Evolutionary conservation across 2,797 vertebrate species (phyloP).

Genomic region (Sebastes vulpes): DNA sequence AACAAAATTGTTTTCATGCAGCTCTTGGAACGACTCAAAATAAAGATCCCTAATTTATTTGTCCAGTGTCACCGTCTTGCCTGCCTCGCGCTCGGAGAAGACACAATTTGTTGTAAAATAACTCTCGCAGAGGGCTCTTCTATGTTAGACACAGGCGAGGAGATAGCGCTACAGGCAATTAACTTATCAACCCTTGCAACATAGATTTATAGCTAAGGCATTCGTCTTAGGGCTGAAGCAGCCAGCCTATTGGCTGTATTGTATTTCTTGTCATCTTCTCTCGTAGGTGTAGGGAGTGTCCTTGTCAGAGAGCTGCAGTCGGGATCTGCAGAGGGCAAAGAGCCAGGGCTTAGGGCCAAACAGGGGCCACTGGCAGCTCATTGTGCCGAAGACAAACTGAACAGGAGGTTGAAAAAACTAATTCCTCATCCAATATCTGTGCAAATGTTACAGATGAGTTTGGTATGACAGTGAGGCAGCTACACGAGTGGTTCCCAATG

Average conservation of each 20-base stretch:
- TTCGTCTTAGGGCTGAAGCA: conserved; percentile 57
- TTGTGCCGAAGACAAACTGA: conserved; percentile 62
- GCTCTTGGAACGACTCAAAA: conserved; percentile 14
- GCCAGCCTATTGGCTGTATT: conserved; percentile 64
- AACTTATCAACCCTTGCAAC: conserved; percentile 79
- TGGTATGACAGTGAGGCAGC: not conserved
- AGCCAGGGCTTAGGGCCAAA: conserved; percentile 75
- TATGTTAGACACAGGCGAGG: conserved; percentile 67
- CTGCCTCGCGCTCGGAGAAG: conserved; percentile 41
- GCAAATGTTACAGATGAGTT: conserved; percentile 37
- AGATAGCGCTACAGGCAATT: conserved; percentile 80
- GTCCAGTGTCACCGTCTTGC: conserved; percentile 24
- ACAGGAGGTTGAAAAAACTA: conserved; percentile 34
- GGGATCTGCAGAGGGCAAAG: conserved; percentile 81
- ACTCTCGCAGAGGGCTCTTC: conserved; percentile 61
- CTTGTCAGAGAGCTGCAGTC: conserved; percentile 80
- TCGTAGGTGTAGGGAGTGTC: conserved; percentile 77
- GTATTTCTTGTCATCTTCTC: conserved; percentile 72
- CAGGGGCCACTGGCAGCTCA: conserved; percentile 54
- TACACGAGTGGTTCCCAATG: too few relatives aligned
- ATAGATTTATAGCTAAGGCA: conserved; percentile 77
- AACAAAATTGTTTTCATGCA: not conserved
- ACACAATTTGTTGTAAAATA: conserved; percentile 73
- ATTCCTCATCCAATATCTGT: conserved; percentile 42
- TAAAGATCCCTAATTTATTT: conserved; percentile 49